phyloP scores from a whole-genome alignment of 2,797 vertebrate species.

The Hephaestus fuliginosus region DNA sequence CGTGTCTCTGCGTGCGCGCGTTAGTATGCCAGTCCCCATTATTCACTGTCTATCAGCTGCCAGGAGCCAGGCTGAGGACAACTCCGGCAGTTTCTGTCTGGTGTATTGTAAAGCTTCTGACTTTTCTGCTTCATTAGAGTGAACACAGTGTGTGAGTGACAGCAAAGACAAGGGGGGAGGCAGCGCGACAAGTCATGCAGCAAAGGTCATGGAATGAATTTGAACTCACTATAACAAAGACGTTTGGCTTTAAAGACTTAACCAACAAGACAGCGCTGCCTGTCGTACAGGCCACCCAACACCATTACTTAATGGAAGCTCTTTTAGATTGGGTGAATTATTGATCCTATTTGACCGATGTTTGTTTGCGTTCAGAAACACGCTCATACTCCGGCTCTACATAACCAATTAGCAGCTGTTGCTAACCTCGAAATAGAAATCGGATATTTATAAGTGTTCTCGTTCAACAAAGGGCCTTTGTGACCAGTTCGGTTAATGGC shows the following conservation, averaged over 20 bases:
- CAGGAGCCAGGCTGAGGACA: conserved; percentile 55
- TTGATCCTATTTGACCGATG: conserved; percentile 19
- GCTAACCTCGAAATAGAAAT: conserved; percentile 64
- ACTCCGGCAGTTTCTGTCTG: conserved; percentile 58
- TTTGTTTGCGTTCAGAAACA: conserved; percentile 25
- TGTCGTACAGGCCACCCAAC: conserved; percentile 12
- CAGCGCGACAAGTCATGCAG: conserved; percentile 59
- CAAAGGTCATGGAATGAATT: conserved; percentile 73
- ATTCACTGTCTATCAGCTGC: conserved; percentile 70
- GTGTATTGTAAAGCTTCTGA: conserved; percentile 62
- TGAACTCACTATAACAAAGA: conserved; percentile 66
- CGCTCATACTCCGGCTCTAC: conserved; percentile 22
- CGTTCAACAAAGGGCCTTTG: conserved; percentile 50
- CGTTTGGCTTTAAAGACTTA: conserved; percentile 59
- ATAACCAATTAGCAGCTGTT: conserved; percentile 52
- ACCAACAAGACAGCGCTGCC: conserved; percentile 44
- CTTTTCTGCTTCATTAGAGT: conserved; percentile 78
- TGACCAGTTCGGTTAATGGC: conserved; percentile 60
- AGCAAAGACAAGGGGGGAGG: conserved; percentile 58
- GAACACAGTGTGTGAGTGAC: conserved; percentile 70
- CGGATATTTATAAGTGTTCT: conserved; percentile 56
- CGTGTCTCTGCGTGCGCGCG: conserved; percentile 22
- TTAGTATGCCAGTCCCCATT: conserved; percentile 44
- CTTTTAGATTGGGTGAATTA: conserved; percentile 14
- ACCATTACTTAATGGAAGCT: conserved; percentile 10